Evolutionary conservation across 1,140 invertebrate genomes (phyloP), one percentile per base, ranked within the genome.

Genomic region (Drosophila saltans): DNA sequence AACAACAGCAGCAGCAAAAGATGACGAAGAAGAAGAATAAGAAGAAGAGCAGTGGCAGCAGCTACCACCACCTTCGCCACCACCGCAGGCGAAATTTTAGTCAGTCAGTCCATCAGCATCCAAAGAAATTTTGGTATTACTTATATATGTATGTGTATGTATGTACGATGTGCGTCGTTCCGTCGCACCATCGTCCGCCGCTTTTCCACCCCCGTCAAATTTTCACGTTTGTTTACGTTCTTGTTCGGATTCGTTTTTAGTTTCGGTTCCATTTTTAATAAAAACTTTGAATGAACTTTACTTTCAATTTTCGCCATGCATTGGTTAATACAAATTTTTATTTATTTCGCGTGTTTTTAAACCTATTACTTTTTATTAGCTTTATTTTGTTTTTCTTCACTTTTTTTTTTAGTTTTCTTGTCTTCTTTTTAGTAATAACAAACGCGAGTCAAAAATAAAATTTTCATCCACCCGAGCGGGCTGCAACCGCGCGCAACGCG

Each of bases 71-170:
- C 59, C 16, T 16, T 16, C 41, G 2, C 69, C 71, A 72, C 70
- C 40, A 56, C 56, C 60, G 16, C 59, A 72, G 9, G 45, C 21
- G 26, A 9, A 52, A 52, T 52, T 52, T 52, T 26, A 52, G 45
- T 52, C 39, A 48, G 60, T 71, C 63, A 72, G 71, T 65, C 69
- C 69, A 73, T 65, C 69, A 73, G 71, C 71, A 73, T 73, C 71
- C 69, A 33, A 73, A 63, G 71, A 73, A 65, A 73, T 73, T 72
- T 59, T 58, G 63, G 63, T 57, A 52, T 26, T 52, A 24, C 45
- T 52, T 36, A 36, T 36, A 36, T 36, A 36, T 36, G 28, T 30
- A 0, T 30, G 0, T 30, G 28, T 30, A 48, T 72, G 68, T 60
- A 39, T 69, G 21, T 40, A 24, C 43, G 30, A 28, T 16, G 26